Base-by-base conservation (phyloP, 2,113 vertebrate species). In the Aleadryas rufinucha region DNA sequence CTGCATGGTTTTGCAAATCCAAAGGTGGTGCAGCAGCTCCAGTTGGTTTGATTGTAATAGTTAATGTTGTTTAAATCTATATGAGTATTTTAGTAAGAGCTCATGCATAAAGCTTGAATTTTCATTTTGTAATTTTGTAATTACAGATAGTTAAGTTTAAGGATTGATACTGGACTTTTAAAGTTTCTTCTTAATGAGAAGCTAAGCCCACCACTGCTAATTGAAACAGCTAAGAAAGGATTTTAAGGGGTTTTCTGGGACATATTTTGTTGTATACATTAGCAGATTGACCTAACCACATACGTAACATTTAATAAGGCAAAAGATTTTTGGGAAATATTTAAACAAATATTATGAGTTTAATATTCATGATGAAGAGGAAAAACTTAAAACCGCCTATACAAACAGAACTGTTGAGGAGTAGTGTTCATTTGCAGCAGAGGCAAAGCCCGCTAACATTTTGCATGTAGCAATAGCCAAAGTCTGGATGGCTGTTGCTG, bases 121-220 rank as follows among this genome's bases (percentile, higher is more conserved):
- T 26, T 68, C 69, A 33, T 35, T 44, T 60, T 60, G 27, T 74
- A 50, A 26, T 30, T 39, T 69, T 53, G 30, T 69, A 47, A 35
- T 77, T 70, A 81, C 54, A 69, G 71, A n/a, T 37, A 57, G 23
- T 69, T 72, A 57, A 86, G 45, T 88, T 96, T 95, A 91, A 81
- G 65, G 50, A 22, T 74, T 94, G 15, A 47, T 47, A 47, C 53
- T 53, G 61, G 77, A 31, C 42, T 92, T 94, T 31, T 91, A 95
- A 76, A 71, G 33, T 93, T 97, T 97, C 74, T 95, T 96, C 77
- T 94, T 85, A 64, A 69, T 64, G 65, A 78, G 72, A 91, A 60
- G 56, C 20, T 49, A 77, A 75, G 69, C 84, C 91, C 27, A 95
- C 35, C 66, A 63, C 49, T 77, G 60, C 89, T 81, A 64, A 26